A percentile compares a stretch with the other conserved stretches of the same genome.
Evolutionary conservation across 92 coral and sea anemone genomes (phyloP).

Genomic region (Porites divaricata): DNA sequence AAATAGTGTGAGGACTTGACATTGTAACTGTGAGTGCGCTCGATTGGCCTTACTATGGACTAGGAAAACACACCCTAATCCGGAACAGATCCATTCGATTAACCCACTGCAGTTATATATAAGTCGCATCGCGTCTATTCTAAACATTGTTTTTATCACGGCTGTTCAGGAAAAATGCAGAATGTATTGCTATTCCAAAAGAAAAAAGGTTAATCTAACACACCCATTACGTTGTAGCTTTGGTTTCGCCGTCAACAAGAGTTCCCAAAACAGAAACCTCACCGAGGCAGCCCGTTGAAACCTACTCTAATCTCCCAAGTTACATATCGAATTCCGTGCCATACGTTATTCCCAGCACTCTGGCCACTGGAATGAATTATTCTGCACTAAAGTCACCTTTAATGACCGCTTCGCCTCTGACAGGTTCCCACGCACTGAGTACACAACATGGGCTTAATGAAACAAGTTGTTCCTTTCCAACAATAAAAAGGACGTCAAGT

Average conservation of each 20-base stretch:
- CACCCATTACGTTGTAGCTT: constrained; percentile 9
- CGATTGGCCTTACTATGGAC: too few species aligned
- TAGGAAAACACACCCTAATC: too few species aligned
- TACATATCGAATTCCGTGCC: too few species aligned
- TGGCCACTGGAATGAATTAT: not conserved
- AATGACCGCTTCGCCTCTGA: not conserved
- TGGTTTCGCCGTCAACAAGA: not conserved
- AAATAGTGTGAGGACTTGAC: too few species aligned
- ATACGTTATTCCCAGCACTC: not conserved
- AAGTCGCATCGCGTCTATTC: too few species aligned
- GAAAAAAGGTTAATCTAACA: not conserved
- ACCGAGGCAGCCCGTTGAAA: not conserved
- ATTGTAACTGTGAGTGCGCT: too few species aligned
- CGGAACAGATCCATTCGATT: too few species aligned
- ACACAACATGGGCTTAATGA: not conserved
- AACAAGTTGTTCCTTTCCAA: not conserved
- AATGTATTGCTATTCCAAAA: not conserved
- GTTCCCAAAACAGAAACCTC: not conserved
- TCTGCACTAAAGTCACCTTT: not conserved
- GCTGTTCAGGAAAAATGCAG: too few species aligned
- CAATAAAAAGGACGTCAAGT: not conserved
- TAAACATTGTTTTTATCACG: too few species aligned
- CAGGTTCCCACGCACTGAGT: not conserved
- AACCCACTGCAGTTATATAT: too few species aligned
- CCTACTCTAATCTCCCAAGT: not conserved